A percentile compares a stretch with the other conserved stretches of the same genome.
phyloP scores from a whole-genome alignment of 2,797 vertebrate species.

The Apodemus agrarius region DNA sequence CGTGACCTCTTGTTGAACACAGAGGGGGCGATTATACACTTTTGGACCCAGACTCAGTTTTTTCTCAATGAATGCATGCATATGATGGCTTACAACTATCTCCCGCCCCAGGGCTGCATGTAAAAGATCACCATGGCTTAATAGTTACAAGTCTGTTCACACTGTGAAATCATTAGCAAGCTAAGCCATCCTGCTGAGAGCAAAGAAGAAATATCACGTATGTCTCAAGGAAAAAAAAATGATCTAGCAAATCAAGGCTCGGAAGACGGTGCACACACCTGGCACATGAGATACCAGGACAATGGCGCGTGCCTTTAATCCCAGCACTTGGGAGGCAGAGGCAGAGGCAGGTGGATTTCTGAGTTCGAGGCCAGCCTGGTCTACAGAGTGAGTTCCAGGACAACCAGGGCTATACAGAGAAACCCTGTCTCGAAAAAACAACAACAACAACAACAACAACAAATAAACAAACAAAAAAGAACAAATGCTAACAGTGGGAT shows the following conservation, averaged over 20 bases:
- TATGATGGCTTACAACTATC: conserved; percentile 41
- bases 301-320: too few relatives aligned
- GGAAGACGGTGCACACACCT: not conserved
- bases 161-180: conserved; percentile 32
- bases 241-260: not conserved
- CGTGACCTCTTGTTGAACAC: conserved; percentile 44
- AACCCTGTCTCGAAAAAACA: too few relatives aligned
- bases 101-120: conserved; percentile 6
- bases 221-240: conserved; percentile 35
- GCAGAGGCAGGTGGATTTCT: too few relatives aligned
- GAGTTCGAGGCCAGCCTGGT: too few relatives aligned
- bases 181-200: conserved; percentile 30
- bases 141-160: conserved; percentile 11
- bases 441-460: too few relatives aligned
- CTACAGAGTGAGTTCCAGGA: too few relatives aligned
- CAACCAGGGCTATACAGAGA: too few relatives aligned
- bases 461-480: not conserved
- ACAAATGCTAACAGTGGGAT: not conserved
- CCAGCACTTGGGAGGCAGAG: too few relatives aligned
- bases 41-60: not conserved
- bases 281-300: not conserved
- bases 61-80: conserved; percentile 66
- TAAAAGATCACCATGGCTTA: conserved; percentile 31
- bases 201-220: conserved; percentile 15
- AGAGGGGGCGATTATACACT: conserved; percentile 23